Conservation (phyloP, 1,140 invertebrate species). For the Drosophila albomicans region DNA sequence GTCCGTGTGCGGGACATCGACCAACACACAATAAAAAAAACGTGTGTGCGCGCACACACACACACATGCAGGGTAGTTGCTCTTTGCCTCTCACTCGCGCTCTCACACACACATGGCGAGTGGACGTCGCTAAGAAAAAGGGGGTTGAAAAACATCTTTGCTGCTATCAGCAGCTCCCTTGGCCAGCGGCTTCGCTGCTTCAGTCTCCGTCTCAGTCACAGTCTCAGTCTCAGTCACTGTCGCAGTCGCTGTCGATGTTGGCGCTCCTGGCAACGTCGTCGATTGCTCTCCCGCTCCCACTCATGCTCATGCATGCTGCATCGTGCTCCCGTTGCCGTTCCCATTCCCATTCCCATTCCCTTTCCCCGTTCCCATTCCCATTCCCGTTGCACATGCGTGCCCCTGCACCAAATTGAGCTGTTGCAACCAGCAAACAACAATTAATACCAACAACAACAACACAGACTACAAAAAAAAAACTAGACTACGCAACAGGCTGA, state of each 20-base stretch:
- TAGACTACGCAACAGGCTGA: background rate
- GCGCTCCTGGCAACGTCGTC: constrained; percentile 32
- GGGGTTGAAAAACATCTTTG: constrained; percentile 73
- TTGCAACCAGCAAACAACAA: constrained; percentile 24
- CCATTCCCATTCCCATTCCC: no score
- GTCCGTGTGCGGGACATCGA: constrained; percentile 47
- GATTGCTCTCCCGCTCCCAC: background rate
- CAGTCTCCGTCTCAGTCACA: constrained; percentile 4
- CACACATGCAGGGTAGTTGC: constrained; percentile 59
- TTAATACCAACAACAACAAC: constrained; percentile 1
- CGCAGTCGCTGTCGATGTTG: constrained; percentile 16
- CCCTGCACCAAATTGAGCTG: constrained; percentile 47
- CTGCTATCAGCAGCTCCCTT: constrained; percentile 29
- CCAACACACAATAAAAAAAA: constrained; percentile 41
- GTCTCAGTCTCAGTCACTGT: constrained; percentile 2
- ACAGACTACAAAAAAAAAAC: background rate
- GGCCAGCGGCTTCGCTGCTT: constrained; percentile 18
- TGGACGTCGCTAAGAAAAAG: constrained; percentile 71
- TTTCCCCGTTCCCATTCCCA: constrained; percentile 3
- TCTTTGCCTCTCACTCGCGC: constrained; percentile 41
- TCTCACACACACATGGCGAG: constrained; percentile 47
- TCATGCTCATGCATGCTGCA: no score
- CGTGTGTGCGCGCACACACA: constrained; percentile 57
- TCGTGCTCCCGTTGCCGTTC: no score
- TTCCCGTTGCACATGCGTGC: constrained; percentile 38